Evolutionary conservation across 2,888 invertebrate genomes (phyloP), one percentile per base, ranked within the genome.

Genomic region (Steinernema scapterisci): DNA sequence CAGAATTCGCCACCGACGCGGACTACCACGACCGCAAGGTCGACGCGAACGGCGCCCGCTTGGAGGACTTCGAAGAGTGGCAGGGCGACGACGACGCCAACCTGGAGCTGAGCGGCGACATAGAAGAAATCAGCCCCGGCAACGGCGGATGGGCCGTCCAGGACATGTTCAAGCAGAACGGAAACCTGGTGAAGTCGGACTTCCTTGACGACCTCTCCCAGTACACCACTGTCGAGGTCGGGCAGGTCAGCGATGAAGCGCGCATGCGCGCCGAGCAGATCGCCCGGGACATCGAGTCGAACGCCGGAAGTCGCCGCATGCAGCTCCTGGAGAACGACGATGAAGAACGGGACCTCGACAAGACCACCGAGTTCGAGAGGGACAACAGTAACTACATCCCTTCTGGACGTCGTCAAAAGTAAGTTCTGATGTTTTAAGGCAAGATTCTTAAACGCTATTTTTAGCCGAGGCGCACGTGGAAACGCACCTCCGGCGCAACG

Each of bases 91-190:
- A 63, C 63, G 9, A 25, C 27, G 63, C 31, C 63, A 25, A 63
- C 27, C 31, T 3, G 1, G 63, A 25, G 23, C 21, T 63, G 16
- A 23, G 52, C 21, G 63, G 31, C 27, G 27, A 16, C 16, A 25
- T 25, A 5, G 63, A 74, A 13, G 25, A 31, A 6, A 31, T 19
- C 52, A 31, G 56, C 0, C 3, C 31, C 23, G 31, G 48, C 13
- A 79, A 78, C n/a, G 85, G 84, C 90, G 97, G 97, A 76, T 97
- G 97, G 97, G 94, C 95, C 90, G 93, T 93, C 1, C 92, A 93
- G 88, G 96, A 97, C 83, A 97, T 97, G 97, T 97, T 97, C 89
- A 91, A 92, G 80, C 94, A 93, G 88, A 97, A 97, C 89, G 94
- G 94, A 88, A 91, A 92, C 88, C 95, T 96, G 73, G 94, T 97